These are phyloP conservation scores for Galeopterus variegatus DNA, from an alignment of 2,113 vertebrate genomes.

Conservation along the genomic window DNA sequence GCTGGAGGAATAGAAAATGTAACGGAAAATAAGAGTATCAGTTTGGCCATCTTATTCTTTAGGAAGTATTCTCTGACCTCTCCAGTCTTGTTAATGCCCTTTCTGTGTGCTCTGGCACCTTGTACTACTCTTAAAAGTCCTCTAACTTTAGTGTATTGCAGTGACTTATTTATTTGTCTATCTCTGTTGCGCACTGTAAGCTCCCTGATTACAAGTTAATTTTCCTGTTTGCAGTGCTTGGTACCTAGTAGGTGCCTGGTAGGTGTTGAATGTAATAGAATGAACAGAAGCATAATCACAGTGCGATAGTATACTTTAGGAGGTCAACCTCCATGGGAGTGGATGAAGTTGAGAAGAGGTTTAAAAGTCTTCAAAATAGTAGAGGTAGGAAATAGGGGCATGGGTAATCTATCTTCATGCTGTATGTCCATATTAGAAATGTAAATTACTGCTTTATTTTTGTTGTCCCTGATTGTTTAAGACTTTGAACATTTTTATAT, in stretches of 20 bases:
- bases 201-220: background rate
- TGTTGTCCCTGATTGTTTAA: background rate
- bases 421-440: background rate
- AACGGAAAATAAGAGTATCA: background rate
- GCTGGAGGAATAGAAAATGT: slow-evolving; percentile 11
- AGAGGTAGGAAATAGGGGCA: background rate
- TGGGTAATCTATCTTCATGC: background rate
- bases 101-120: background rate
- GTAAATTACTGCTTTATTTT: slow-evolving; percentile 39
- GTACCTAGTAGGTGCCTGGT: background rate
- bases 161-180: background rate
- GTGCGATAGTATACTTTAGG: background rate
- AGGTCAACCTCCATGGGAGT: background rate
- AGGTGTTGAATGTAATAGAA: background rate
- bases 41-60: background rate
- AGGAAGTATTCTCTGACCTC: background rate
- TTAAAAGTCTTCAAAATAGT: slow-evolving; percentile 20
- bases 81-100: background rate
- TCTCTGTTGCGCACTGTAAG: background rate
- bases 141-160: background rate
- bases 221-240: background rate
- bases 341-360: background rate
- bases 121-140: background rate
- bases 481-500: slow-evolving; percentile 25
- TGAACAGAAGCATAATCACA: background rate